Evolutionary conservation across 2,113 vertebrate genomes (phyloP), one percentile per base, ranked within the genome.

Genomic region (Solea senegalensis): DNA sequence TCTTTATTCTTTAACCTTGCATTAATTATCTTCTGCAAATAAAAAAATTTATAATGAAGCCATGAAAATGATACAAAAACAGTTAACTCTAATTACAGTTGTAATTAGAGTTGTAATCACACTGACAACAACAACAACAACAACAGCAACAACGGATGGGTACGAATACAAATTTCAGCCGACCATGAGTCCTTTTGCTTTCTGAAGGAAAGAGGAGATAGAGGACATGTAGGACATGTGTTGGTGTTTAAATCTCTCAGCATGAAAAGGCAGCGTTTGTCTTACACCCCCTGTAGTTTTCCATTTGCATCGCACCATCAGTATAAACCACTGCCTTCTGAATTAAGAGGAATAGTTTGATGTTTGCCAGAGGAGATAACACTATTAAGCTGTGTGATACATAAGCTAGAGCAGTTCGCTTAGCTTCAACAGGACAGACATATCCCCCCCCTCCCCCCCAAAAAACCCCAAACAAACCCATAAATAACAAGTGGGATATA

Each of bases 211-310:
- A 51, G 39, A 44, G 5, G 1, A 26, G 15, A 46, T 59, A 51
- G 16, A 34, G 43, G 15, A 44, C n/a, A 79, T 70, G 7, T 70
- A 74, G 79, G 67, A 72, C 64, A 34, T 54, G 83, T 69, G 80
- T 72, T 61, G 74, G 76, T 60, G 72, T 76, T 53, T 61, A 74
- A 87, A 55, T 45, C 55, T 68, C 54, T 67, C 65, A 76, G 71
- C 51, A 44, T 71, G 61, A 84, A 72, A 73, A 70, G 26, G 57
- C 62, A 69, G 48, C 27, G 51, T 0, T 5, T 63, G 74, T 51
- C 46, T 69, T 12, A 74, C 14, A 61, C 41, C 39, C 61, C 63
- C 56, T n/a, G 61, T 26, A 45, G 72, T 39, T 74, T 63, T 12
- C 13, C 15, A 56, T 39, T 34, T 12, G 9, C 39, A 0, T 56